A percentile compares a stretch with the other conserved stretches of the same genome.
Evolutionary conservation across 1,140 invertebrate species (phyloP).

Genomic region (Galendromus occidentalis): DNA sequence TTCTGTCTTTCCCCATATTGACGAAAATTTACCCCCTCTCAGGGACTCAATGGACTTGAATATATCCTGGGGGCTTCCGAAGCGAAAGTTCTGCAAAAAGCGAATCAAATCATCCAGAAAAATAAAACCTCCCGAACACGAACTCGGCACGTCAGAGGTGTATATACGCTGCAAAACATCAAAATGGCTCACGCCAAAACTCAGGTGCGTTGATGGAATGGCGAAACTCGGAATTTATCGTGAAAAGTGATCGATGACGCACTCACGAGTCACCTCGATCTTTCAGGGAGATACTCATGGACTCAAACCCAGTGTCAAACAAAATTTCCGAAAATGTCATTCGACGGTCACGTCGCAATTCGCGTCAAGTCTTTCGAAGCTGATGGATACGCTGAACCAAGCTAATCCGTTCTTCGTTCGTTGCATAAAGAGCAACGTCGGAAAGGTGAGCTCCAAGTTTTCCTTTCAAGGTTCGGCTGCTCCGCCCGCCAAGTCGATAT

Average conservation of each 20-base stretch:
- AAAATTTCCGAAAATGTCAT: constrained; percentile 52
- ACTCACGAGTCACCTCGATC: too few relatives aligned
- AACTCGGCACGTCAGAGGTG: neutral
- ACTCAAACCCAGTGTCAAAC: neutral
- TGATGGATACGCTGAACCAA: constrained; percentile 83
- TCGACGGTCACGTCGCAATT: constrained; percentile 84
- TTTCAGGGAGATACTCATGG: too few relatives aligned
- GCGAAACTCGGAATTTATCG: too few relatives aligned
- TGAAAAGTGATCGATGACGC: too few relatives aligned
- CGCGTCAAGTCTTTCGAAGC: constrained; percentile 63
- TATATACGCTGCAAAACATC: neutral
- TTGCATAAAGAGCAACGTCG: constrained; percentile 84
- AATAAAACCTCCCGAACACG: neutral
- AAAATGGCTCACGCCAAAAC: constrained; percentile 6
- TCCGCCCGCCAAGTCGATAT: neutral
- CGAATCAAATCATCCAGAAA: constrained; percentile 20
- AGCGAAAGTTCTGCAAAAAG: constrained; percentile 18
- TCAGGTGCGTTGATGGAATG: neutral
- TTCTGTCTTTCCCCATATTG: too few relatives aligned
- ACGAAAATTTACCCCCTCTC: too few relatives aligned
- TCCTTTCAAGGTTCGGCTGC: neutral
- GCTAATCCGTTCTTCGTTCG: constrained; percentile 91
- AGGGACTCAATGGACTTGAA: constrained; percentile 13
- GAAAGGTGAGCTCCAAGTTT: constrained; percentile 41
- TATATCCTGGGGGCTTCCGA: constrained; percentile 16